Evolutionary conservation across 2,113 vertebrate species (phyloP).

Genomic region (Bubalus kerabau): DNA sequence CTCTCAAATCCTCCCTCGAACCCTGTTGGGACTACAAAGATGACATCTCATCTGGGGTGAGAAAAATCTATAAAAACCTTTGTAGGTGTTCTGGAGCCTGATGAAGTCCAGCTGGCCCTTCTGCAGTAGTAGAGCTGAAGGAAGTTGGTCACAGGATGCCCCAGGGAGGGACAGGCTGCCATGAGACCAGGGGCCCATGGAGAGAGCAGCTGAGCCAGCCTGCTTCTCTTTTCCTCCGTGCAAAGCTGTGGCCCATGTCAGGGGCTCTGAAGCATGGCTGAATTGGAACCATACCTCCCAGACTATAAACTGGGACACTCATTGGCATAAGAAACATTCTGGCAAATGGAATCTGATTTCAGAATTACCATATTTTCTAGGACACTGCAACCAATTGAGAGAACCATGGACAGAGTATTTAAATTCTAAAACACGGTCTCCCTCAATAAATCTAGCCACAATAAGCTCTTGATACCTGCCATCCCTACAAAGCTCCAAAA

Average conservation of each 20-base stretch:
- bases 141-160: background rate
- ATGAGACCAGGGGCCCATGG: accelerated
- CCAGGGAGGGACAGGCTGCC: background rate
- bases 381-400: background rate
- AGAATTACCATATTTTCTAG: background rate
- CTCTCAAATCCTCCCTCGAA: background rate
- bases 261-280: background rate
- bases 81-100: background rate
- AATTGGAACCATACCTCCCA: background rate
- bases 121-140: background rate
- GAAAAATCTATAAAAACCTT: background rate
- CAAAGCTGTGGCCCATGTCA: background rate
- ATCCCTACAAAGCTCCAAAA: background rate
- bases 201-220: background rate
- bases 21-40: background rate
- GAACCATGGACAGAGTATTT: background rate
- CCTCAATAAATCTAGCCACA: background rate
- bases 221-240: background rate
- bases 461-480: background rate
- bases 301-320: background rate
- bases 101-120: background rate
- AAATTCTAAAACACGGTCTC: background rate
- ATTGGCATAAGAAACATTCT: background rate
- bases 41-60: background rate
- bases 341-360: background rate